Evolutionary conservation across 2,797 vertebrate genomes (phyloP).

Genomic region (Clarias platycephalus): DNA sequence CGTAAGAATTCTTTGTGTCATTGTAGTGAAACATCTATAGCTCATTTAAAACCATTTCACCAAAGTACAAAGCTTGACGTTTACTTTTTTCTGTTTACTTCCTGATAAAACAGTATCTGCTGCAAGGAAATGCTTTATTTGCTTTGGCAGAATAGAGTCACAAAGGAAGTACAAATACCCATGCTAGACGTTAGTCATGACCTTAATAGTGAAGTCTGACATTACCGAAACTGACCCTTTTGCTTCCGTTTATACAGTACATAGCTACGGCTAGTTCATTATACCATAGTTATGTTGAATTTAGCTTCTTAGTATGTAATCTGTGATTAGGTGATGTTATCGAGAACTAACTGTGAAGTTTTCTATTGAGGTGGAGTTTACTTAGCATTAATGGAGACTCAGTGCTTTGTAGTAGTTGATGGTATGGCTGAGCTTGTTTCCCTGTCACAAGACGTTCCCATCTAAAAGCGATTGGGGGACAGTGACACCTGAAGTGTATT

Average conservation of each 20-base stretch:
- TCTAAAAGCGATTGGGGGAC: too few species aligned
- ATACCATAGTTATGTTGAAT: neutral
- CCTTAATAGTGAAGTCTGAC: neutral
- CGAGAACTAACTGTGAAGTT: neutral
- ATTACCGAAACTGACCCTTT: neutral
- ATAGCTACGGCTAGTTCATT: neutral
- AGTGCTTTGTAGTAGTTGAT: neutral
- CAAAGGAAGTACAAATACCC: neutral
- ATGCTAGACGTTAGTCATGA: neutral
- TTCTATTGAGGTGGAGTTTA: neutral
- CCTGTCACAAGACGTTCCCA: too few species aligned
- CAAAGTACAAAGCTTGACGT: neutral
- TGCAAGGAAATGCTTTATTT: slow-evolving; percentile 22
- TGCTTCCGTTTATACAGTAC: neutral
- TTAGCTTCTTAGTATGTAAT: neutral
- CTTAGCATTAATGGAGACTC: neutral
- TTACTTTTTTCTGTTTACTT: slow-evolving; percentile 13
- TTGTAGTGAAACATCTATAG: neutral
- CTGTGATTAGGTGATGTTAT: neutral
- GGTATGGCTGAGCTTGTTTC: neutral
- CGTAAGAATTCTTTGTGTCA: neutral
- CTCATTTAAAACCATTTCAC: slow-evolving; percentile 4
- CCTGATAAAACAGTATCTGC: slow-evolving; percentile 5
- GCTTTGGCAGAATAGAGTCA: neutral
- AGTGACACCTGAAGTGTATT: too few species aligned